Percentiles rank a stretch among this genome's conserved stretches.
These are phyloP conservation scores for Siniperca knerii DNA, from an alignment of 2,113 vertebrate species.

Conservation along the genomic window DNA sequence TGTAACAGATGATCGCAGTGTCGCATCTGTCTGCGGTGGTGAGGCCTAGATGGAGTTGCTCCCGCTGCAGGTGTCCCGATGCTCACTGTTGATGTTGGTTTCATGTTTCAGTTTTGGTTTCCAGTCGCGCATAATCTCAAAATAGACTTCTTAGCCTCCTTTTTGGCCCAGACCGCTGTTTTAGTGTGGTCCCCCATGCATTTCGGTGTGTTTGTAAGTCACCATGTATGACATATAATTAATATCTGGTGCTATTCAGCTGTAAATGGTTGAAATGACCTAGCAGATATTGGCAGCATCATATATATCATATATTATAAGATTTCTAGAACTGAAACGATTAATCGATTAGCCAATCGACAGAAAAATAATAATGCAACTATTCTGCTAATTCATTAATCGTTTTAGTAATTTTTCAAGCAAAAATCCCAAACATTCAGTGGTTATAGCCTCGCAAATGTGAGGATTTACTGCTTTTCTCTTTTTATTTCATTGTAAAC, in stretches of 20 bases:
- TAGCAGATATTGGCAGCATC: background rate
- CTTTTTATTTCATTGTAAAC: background rate
- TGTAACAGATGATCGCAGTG: constrained; percentile 37
- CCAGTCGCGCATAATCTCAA: background rate
- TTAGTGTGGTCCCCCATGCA: background rate
- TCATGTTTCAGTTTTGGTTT: constrained; percentile 38
- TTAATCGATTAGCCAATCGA: background rate
- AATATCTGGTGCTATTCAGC: background rate
- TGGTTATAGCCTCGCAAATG: background rate
- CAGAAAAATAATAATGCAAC: background rate
- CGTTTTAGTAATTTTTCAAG: background rate
- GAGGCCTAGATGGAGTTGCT: constrained; percentile 55
- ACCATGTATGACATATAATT: background rate
- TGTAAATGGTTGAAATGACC: background rate
- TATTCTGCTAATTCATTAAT: background rate
- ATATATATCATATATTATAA: too few relatives aligned
- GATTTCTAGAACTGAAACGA: too few relatives aligned
- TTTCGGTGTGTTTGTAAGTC: background rate
- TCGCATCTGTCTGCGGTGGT: constrained; percentile 56
- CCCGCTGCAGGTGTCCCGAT: constrained; percentile 30
- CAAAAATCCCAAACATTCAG: background rate
- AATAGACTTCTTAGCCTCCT: background rate
- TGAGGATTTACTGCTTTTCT: background rate
- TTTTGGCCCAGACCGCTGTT: background rate
- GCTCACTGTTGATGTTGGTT: background rate